Conservation (phyloP, 2,113 vertebrate species). For the Thamnaconus septentrionalis region DNA sequence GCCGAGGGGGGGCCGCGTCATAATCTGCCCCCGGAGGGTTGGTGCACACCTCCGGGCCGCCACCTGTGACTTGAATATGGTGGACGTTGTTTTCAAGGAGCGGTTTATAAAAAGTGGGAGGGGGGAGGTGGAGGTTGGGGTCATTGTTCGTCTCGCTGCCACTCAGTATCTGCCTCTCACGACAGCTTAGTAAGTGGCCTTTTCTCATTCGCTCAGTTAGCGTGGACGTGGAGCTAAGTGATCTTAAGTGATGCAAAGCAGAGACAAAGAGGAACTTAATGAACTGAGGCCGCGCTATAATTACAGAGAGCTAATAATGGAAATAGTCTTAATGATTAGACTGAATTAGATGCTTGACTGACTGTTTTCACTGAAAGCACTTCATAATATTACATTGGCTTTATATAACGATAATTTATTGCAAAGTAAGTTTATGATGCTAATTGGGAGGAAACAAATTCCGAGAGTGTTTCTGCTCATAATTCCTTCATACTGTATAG, state of each 20-base stretch:
- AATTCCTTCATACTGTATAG: too few relatives aligned
- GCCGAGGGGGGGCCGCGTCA: slow-evolving; percentile 29
- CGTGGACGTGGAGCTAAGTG: neutral
- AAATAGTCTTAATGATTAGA: slow-evolving; percentile 25
- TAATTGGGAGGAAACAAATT: too few relatives aligned
- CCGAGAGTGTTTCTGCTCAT: too few relatives aligned
- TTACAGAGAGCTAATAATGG: slow-evolving; percentile 11
- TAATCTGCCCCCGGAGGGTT: slow-evolving; percentile 35
- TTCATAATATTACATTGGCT: slow-evolving; percentile 5
- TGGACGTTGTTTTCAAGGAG: slow-evolving; percentile 1
- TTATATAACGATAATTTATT: slow-evolving; percentile 14
- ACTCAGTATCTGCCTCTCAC: too few relatives aligned
- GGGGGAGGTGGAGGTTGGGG: too few relatives aligned
- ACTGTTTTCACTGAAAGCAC: slow-evolving; percentile 10
- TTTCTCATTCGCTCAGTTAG: too few relatives aligned
- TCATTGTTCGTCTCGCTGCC: too few relatives aligned
- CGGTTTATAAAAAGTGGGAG: too few relatives aligned
- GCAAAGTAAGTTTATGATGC: neutral
- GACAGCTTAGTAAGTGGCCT: too few relatives aligned
- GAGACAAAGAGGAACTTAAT: slow-evolving; percentile 14
- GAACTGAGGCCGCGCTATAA: neutral
- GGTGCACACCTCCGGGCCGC: slow-evolving; percentile 23
- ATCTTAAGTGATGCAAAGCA: slow-evolving; percentile 7
- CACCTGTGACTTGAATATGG: neutral
- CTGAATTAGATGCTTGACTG: slow-evolving; percentile 30